Evolutionary conservation across 2,888 invertebrate genomes (phyloP).

Genomic region (Orchesellides sinensis): DNA sequence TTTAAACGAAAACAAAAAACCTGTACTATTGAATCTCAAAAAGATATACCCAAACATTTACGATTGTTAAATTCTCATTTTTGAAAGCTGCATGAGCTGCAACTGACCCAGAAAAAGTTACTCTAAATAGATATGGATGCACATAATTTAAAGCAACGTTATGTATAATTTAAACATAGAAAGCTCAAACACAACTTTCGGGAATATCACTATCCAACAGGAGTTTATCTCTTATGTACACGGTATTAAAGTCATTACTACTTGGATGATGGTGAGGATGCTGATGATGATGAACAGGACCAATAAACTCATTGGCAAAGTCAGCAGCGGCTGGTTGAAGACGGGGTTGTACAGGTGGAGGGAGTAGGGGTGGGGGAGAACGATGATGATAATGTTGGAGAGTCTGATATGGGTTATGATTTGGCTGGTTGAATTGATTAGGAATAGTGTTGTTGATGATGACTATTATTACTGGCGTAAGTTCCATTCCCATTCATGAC

Average conservation of each 20-base stretch:
- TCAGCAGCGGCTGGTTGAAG: constrained; percentile 22
- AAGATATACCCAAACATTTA: too few species aligned
- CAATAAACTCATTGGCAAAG: constrained; percentile 52
- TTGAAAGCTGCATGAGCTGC: background rate
- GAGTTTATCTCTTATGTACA: constrained; percentile 74
- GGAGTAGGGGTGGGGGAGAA: constrained; percentile 39
- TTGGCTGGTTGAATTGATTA: constrained; percentile 61
- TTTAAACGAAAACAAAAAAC: background rate
- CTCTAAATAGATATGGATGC: too few species aligned
- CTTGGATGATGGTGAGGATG: constrained; percentile 41
- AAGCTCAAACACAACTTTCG: constrained; percentile 74
- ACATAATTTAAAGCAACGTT: too few species aligned
- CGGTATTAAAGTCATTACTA: constrained; percentile 74
- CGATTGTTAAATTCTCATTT: too few species aligned
- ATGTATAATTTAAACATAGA: background rate
- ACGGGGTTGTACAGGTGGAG: constrained; percentile 46
- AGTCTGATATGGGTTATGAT: constrained; percentile 68
- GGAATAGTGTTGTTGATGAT: constrained; percentile 48
- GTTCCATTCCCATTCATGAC: constrained; percentile 57
- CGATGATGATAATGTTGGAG: constrained; percentile 66
- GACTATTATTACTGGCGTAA: constrained; percentile 40
- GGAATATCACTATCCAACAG: constrained; percentile 74
- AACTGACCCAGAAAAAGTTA: too few species aligned
- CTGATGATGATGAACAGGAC: constrained; percentile 48
- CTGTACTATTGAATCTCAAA: too few species aligned